Conservation (phyloP, 2,113 vertebrate species). For the Percina caprodes region DNA sequence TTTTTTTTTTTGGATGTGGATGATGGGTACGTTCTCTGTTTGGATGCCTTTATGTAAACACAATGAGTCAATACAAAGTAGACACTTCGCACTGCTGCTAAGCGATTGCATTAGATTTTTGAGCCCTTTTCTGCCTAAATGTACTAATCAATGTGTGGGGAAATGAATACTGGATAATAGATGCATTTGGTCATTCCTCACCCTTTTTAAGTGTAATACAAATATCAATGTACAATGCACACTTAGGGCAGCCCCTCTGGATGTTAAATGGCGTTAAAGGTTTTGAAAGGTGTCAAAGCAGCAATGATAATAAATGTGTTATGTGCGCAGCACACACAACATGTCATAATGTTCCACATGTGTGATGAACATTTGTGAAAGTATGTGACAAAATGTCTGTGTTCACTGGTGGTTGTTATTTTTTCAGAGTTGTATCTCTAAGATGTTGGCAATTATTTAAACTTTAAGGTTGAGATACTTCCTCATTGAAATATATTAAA, state of each 20-base stretch:
- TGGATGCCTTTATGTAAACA: neutral
- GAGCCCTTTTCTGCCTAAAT: neutral
- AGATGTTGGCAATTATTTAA: too few relatives aligned
- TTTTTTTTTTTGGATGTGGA: neutral
- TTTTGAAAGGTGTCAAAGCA: neutral
- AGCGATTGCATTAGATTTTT: neutral
- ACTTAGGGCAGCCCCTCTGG: neutral
- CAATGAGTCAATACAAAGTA: neutral
- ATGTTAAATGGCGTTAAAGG: neutral
- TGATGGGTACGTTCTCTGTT: neutral
- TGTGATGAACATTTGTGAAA: neutral
- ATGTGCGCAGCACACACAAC: neutral
- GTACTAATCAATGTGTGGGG: neutral
- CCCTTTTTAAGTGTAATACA: neutral
- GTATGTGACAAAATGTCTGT: neutral
- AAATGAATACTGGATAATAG: neutral
- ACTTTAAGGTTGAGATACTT: too few relatives aligned
- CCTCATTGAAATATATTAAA: too few relatives aligned
- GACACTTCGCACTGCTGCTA: conserved; percentile 1
- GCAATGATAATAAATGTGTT: neutral
- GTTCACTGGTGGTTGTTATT: too few relatives aligned
- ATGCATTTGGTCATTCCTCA: neutral
- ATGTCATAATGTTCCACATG: neutral
- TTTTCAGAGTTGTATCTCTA: too few relatives aligned
- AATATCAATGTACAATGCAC: neutral